Base-by-base conservation (phyloP, 1,140 invertebrate genomes). In the Andricus grossulariae region DNA sequence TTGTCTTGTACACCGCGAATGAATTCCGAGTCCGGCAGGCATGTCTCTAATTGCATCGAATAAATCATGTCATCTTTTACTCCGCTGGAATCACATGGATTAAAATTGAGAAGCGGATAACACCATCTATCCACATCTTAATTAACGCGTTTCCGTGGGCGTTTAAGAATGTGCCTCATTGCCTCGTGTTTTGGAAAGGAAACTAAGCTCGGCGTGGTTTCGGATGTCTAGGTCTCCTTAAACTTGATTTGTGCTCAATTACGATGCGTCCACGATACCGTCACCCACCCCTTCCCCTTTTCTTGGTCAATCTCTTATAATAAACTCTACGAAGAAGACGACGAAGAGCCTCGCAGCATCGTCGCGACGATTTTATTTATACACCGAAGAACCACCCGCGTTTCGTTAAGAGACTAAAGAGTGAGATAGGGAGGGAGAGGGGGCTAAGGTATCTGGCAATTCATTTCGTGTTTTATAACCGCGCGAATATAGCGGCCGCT, bases 171-270 rank as follows among this genome's bases (percentile, higher is more conserved):
- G 83, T 73, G 80, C 72, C 77, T 80, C 75, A 77, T 79, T 82
- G 84, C 82, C 76, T 78, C 81, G 71, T 76, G 79, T 78, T 80
- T 83, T 82, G 81, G 79, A 83, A 84, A 83, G 66, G 83, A 79
- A 79, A 81, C 83, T 82, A 73, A 86, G 85, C 84, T 85, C 84
- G 78, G 84, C 76, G 70, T 75, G 80, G 71, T 60, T 60, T 60
- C 21, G 6, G 60, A 66, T 66, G 21, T 60, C 57, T 66, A 84
- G 85, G 78, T 80, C 88, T 87, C 84, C 87, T 88, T 89, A 88
- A 88, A 91, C 87, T 90, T 91, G 91, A 92, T 92, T 92, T 92
- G 90, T 92, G 91, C 85, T 90, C 91, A 92, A 92, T 92, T 92
- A 91, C 87, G 87, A 84, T 76, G 84, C 79, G 85, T 86, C 83